Percentiles rank a stretch among this genome's conserved stretches.
Conservation (phyloP, 2,113 vertebrate genomes). For the Anguilla rostrata region DNA sequence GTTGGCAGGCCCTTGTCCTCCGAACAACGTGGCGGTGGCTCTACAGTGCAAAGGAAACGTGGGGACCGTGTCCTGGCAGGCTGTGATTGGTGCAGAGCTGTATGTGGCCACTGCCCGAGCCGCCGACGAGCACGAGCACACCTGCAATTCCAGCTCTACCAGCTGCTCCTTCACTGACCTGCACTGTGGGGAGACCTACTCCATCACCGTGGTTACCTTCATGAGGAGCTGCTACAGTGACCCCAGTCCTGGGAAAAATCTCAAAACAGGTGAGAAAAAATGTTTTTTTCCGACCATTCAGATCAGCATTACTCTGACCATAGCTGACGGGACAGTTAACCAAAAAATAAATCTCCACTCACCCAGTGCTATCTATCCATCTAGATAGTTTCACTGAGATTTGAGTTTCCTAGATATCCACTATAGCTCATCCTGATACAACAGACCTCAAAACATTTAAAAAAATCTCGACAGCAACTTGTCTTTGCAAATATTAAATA, state of each 20-base stretch:
- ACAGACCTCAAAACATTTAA: too few relatives aligned
- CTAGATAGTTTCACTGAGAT: too few relatives aligned
- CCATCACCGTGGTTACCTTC: slow-evolving; percentile 52
- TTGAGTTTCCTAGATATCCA: too few relatives aligned
- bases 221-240: slow-evolving; percentile 62
- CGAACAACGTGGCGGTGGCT: slow-evolving; percentile 47
- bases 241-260: slow-evolving; percentile 49
- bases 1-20: slow-evolving; percentile 64
- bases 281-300: neutral
- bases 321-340: neutral
- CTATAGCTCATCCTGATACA: too few relatives aligned
- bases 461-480: too few relatives aligned
- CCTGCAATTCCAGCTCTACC: slow-evolving; percentile 53
- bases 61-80: slow-evolving; percentile 57
- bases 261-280: slow-evolving; percentile 61
- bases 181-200: slow-evolving; percentile 54
- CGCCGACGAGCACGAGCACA: slow-evolving; percentile 25
- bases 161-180: slow-evolving; percentile 59
- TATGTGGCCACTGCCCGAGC: slow-evolving; percentile 52
- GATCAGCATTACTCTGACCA: neutral
- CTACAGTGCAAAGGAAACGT: slow-evolving; percentile 60
- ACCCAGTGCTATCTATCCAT: slow-evolving; percentile 3
- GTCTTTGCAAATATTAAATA: too few relatives aligned
- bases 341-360: neutral
- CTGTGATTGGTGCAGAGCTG: slow-evolving; percentile 44